Percentiles rank a stretch among this genome's conserved stretches.
These are phyloP conservation scores for Parapristionchus giblindavisi DNA, from an alignment of 2,888 invertebrate species.

Conservation along the genomic window DNA sequence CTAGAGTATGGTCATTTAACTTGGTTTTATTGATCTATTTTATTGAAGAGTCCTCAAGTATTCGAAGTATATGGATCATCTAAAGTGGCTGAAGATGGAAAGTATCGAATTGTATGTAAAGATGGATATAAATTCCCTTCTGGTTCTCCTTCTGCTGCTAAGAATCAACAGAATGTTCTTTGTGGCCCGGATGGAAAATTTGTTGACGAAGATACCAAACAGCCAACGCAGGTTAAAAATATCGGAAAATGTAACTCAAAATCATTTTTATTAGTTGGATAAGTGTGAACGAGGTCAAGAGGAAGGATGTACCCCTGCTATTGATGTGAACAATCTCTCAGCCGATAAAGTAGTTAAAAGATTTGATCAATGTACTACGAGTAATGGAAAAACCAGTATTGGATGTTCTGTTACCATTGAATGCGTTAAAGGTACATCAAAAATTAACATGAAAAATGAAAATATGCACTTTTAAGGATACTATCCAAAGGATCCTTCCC, in stretches of 20 bases:
- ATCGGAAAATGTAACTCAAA: not conserved
- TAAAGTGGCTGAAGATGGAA: slow-evolving; percentile 21
- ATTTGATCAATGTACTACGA: not conserved
- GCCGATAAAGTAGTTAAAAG: not conserved
- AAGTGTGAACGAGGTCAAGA: slow-evolving; percentile 9
- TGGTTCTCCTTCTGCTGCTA: slow-evolving; percentile 2
- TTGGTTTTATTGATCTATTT: not conserved
- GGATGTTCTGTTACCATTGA: slow-evolving; percentile 7
- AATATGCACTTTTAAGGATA: slow-evolving; percentile 11
- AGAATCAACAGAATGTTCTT: slow-evolving; percentile 33
- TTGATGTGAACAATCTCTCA: slow-evolving; percentile 5
- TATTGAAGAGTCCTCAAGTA: not conserved
- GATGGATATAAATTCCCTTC: slow-evolving; percentile 30
- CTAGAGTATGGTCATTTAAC: no score
- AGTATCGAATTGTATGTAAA: slow-evolving; percentile 20
- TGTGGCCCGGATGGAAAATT: slow-evolving; percentile 6
- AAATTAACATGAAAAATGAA: not conserved
- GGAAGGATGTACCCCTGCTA: slow-evolving; percentile 2
- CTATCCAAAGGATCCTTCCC: not conserved
- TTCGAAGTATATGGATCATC: slow-evolving; percentile 10
- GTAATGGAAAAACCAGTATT: slow-evolving; percentile 2
- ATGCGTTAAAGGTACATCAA: slow-evolving; percentile 6
- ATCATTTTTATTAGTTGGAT: not conserved
- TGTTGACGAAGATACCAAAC: slow-evolving; percentile 28
- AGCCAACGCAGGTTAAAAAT: not conserved